These are phyloP conservation scores for Peromyscus attwateri DNA, from an alignment of 2,797 vertebrate species.

Conservation along the genomic window DNA sequence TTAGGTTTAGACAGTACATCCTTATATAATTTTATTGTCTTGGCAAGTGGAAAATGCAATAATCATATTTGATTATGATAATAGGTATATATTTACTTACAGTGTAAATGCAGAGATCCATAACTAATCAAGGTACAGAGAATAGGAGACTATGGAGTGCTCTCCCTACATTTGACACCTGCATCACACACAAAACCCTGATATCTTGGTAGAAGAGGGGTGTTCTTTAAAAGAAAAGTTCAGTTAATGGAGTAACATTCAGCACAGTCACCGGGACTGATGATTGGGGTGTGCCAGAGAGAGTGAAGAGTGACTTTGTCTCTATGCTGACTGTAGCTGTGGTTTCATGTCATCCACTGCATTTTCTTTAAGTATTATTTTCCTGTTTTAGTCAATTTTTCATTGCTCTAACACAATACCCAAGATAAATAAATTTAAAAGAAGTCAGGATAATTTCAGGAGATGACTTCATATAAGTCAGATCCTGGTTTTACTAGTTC, in stretches of 20 bases:
- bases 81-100: background rate
- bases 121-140: background rate
- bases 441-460: background rate
- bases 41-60: background rate
- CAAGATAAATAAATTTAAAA: background rate
- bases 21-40: background rate
- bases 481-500: background rate
- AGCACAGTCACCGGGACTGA: too few relatives aligned
- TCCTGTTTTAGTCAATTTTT: background rate
- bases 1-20: background rate
- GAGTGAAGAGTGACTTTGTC: background rate
- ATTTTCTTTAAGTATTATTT: background rate
- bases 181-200: background rate
- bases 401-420: background rate
- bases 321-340: background rate
- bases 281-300: background rate
- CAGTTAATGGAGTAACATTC: background rate
- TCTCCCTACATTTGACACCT: background rate
- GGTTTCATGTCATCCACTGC: background rate
- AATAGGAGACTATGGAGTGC: background rate
- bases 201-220: background rate
- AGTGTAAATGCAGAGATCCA: background rate
- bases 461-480: background rate
- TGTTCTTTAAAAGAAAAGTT: background rate
- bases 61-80: background rate